These are phyloP conservation scores for Amblyornis subalaris DNA, from an alignment of 2,113 vertebrate genomes.

Conservation along the genomic window DNA sequence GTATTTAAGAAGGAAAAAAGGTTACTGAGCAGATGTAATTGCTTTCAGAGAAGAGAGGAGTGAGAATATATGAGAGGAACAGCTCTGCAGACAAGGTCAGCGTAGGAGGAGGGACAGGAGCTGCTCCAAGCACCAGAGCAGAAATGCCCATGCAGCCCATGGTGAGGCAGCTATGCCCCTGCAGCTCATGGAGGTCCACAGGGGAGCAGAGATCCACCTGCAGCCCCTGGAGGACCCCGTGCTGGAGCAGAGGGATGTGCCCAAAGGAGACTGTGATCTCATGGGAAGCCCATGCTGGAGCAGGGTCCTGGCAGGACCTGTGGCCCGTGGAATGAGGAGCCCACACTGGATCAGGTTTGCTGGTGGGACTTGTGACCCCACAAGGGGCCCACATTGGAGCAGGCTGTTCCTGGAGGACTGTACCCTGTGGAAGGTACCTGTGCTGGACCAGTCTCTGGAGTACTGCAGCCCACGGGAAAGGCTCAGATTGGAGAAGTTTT, in stretches of 20 bases:
- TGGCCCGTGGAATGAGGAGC: not conserved
- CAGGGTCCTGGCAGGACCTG: not conserved
- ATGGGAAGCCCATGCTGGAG: accelerated
- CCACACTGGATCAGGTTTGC: not conserved
- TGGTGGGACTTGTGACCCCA: not conserved
- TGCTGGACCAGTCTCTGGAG: not conserved
- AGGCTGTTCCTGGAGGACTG: not conserved
- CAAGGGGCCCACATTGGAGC: accelerated
- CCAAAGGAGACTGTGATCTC: not conserved
- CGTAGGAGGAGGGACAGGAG: not conserved
- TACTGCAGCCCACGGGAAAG: not conserved
- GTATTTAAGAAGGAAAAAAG: not conserved
- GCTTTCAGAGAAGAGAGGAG: not conserved
- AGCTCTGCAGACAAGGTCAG: not conserved
- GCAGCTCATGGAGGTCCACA: accelerated
- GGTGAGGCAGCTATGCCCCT: not conserved
- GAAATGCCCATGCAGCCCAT: not conserved
- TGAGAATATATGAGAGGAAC: not conserved
- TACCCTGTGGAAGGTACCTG: not conserved
- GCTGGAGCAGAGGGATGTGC: not conserved
- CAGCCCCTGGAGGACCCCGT: not conserved
- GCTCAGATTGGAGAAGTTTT: not conserved
- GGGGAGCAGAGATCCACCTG: not conserved
- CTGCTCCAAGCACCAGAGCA: not conserved
- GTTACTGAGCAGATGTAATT: not conserved